Evolutionary conservation across 2,113 vertebrate species (phyloP).

Genomic region (Fulica atra): DNA sequence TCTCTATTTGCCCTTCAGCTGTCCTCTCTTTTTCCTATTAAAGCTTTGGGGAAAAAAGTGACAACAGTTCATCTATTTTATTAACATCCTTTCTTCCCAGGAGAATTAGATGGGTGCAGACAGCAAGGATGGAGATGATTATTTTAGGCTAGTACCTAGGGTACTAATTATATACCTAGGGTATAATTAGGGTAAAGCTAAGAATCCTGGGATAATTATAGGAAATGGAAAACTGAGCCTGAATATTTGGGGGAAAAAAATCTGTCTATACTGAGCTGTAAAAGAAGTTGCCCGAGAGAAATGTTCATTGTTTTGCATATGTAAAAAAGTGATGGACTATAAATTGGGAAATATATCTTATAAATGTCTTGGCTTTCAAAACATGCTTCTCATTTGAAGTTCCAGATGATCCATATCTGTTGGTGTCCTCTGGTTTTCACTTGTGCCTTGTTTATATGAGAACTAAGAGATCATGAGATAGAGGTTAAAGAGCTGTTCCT

Average conservation of each 20-base stretch:
- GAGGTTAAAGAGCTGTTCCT: neutral
- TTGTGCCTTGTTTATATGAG: neutral
- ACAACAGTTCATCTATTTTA: slow-evolving; percentile 57
- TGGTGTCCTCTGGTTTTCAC: neutral
- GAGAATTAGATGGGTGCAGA: slow-evolving; percentile 49
- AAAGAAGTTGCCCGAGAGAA: slow-evolving; percentile 25
- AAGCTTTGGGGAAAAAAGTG: neutral
- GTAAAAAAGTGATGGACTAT: neutral
- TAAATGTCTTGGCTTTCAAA: neutral
- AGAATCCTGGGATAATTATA: slow-evolving; percentile 37
- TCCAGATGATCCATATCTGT: neutral
- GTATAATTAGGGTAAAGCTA: slow-evolving; percentile 58
- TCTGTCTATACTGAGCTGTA: neutral
- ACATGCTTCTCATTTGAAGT: neutral
- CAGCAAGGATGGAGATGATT: slow-evolving; percentile 26
- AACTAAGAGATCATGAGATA: neutral
- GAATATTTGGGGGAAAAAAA: neutral
- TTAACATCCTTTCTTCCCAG: slow-evolving; percentile 31
- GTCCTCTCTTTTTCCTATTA: slow-evolving; percentile 31
- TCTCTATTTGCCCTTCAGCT: slow-evolving; percentile 29
- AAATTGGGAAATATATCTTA: neutral
- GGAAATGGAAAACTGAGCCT: slow-evolving; percentile 13
- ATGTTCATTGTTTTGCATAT: slow-evolving; percentile 14
- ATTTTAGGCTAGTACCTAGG: slow-evolving; percentile 53
- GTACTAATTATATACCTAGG: slow-evolving; percentile 54